Evolutionary conservation across 2,797 vertebrate species (phyloP), one percentile per base, ranked within the genome.

Genomic region (Melanogrammus aeglefinus): DNA sequence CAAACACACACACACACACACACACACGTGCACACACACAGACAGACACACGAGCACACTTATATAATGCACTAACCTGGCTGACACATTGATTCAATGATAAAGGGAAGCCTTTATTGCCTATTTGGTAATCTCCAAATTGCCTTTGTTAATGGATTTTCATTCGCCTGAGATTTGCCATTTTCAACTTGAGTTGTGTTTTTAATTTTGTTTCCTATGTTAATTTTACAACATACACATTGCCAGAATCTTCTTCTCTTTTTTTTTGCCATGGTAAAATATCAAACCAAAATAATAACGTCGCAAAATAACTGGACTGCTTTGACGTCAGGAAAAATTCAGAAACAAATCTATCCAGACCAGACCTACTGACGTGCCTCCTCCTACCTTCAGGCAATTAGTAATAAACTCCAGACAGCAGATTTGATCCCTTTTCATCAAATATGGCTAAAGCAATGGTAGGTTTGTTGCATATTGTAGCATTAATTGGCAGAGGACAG

Each of bases 221-320:
- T 38, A 73, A n/a, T 73, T 14, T 73, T n/a, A 73, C 8, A 35
- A 38, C 12, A 33, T 16, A 73, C n/a, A 73, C 36, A n/a, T 74
- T 39, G 35, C 36, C 35, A n/a, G 35, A 38, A 39, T 24, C 36
- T 86, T 90, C 81, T 86, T 81, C 88, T 79, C 76, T 81, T 87
- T 83, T 88, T 86, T 77, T 86, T 91, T 84, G 82, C 86, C 83
- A 76, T 35, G 33, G 89, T 86, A 84, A 82, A 86, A 84, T 82
- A 84, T 89, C 90, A 84, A 85, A 69, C 9, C 3, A 69, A 10
- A 69, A 69, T 63, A 63, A 57, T 1, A n/a, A n/a, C 57, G 88
- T 94, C 93, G 93, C 82, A 92, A 93, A 95, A 94, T 95, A 94
- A 94, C 94, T 95, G 92, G 94, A 95, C 94, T 95, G 93, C 93